Evolutionary conservation across 92 coral and sea anemone genomes (phyloP), one percentile per base, ranked within the genome.

Genomic region (Muricea muricata): DNA sequence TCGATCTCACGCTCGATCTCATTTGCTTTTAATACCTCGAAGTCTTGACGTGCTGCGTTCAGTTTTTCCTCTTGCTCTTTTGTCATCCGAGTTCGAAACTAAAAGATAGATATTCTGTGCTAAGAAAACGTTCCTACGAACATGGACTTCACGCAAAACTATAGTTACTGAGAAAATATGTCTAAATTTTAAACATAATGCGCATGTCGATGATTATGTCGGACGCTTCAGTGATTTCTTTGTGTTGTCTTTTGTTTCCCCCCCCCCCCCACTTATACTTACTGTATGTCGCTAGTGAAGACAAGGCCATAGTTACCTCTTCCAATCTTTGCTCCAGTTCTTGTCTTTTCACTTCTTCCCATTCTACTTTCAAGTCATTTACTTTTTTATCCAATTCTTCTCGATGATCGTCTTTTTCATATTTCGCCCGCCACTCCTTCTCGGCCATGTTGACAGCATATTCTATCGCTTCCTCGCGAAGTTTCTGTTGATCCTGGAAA

Each of bases 361-460:
- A 80, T 35, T 79, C 82, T 1, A 63, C 75, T 47, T 48, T 61
- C 39, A 55, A 31, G 28, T 20, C 25, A 50, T 34, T 28, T 32
- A 54, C 3, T 55, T 34, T 54, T 28, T 28, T 6, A 14, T 76
- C 68, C 82, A 42, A 50, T 15, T 23, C 29, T 54, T 76, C 82
- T 3, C 9, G 17, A 3, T 45, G 7, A 10, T 35, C 52, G 0
- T 26, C 4, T 56, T 77, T 77, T 21, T 6, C 70, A 35, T 77
- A 77, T 34, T 77, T 77, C 32, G 47, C 48, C 10, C 29, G 28
- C 95, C 93, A 93, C 31, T 89, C 87, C 76, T 87, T 87, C 50
- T 84, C 91, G 4, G 99, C 98, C 47, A 90, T 92, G 31, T 71
- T 58, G 18, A 92, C 79, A 1, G 96, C 96, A 73, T 86, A 86